Evolutionary conservation across 2,797 vertebrate species (phyloP).

Genomic region (Dermochelys coriacea): DNA sequence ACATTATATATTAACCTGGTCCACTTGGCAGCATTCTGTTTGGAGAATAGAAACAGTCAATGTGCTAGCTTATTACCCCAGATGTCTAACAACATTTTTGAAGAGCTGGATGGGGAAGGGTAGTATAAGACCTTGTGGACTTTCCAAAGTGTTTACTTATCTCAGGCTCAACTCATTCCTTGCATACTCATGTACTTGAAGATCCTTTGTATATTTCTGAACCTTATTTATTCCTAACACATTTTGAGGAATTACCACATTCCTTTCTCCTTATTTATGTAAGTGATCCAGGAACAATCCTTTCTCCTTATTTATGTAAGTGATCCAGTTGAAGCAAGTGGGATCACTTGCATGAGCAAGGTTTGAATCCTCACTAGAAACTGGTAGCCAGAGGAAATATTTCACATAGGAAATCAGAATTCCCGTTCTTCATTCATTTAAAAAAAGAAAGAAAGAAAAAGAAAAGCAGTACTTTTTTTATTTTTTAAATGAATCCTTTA

Average conservation of each 20-base stretch:
- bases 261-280: background rate
- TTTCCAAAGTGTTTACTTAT: background rate
- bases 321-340: background rate
- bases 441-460: no score
- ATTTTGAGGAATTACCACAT: background rate
- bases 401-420: no score
- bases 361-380: background rate
- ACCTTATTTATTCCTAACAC: background rate
- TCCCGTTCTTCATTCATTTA: background rate
- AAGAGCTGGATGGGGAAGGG: background rate
- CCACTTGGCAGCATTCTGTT: background rate
- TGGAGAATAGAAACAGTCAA: background rate
- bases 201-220: background rate
- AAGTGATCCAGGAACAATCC: background rate
- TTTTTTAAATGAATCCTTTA: background rate
- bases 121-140: background rate
- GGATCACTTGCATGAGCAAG: background rate
- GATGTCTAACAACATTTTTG: background rate
- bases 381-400: background rate
- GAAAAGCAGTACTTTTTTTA: background rate
- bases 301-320: background rate
- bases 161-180: background rate
- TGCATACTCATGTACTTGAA: background rate
- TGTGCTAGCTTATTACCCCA: background rate
- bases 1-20: background rate